Percentiles rank a stretch among this genome's conserved stretches.
phyloP scores from a whole-genome alignment of 2,797 vertebrate genomes.

The Podarcis siculus region DNA sequence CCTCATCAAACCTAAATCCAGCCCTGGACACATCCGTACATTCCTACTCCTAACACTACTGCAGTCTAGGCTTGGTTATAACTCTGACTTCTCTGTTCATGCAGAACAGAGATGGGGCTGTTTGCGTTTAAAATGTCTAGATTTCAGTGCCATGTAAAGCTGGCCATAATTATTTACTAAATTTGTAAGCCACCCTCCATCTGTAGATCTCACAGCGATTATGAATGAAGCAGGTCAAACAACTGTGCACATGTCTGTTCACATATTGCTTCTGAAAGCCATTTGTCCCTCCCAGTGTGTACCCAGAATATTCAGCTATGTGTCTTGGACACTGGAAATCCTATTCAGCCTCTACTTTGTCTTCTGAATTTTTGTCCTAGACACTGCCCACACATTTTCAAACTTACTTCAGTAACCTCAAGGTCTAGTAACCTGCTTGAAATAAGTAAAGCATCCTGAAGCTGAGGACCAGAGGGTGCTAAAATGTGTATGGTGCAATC shows the following conservation, averaged over 20 bases:
- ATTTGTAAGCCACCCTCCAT: too few relatives aligned
- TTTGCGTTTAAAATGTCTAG: neutral
- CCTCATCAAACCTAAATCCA: too few relatives aligned
- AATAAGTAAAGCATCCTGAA: neutral
- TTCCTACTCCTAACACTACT: too few relatives aligned
- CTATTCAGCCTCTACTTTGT: neutral
- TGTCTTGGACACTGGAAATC: neutral
- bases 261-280: neutral
- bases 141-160: neutral
- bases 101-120: neutral
- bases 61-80: neutral
- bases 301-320: neutral
- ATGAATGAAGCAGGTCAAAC: neutral
- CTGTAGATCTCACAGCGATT: too few relatives aligned
- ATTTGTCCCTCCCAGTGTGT: neutral
- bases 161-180: too few relatives aligned
- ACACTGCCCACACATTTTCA: neutral
- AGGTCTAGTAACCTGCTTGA: neutral
- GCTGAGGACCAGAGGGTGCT: neutral
- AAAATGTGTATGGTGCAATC: neutral
- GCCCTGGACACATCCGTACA: too few relatives aligned
- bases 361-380: neutral
- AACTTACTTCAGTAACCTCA: neutral
- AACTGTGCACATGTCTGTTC: neutral
- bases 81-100: too few relatives aligned